Conservation (phyloP, 2,113 vertebrate genomes). For the Rhipidura dahli region DNA sequence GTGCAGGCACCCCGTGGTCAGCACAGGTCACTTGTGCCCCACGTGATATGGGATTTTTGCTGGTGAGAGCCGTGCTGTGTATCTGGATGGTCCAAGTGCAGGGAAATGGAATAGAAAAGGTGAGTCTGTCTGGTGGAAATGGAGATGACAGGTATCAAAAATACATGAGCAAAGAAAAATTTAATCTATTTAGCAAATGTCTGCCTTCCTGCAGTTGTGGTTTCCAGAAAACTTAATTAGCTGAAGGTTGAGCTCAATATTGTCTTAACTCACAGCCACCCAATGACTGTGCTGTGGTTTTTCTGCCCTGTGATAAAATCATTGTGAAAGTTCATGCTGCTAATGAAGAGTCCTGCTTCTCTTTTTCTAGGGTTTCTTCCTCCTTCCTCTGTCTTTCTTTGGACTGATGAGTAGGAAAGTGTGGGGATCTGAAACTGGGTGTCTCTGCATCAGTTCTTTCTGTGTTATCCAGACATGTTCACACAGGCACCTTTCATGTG, state of each 20-base stretch:
- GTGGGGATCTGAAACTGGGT: not conserved
- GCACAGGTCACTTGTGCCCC: not conserved
- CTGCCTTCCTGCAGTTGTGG: not conserved
- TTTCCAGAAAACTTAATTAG: constrained; percentile 30
- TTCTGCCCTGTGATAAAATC: not conserved
- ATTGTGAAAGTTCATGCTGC: not conserved
- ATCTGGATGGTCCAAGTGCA: not conserved
- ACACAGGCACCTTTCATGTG: not conserved
- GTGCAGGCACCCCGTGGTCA: accelerated
- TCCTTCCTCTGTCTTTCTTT: not conserved
- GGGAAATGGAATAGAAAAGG: not conserved
- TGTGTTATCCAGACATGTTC: not conserved
- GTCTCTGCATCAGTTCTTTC: not conserved
- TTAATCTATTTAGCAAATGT: not conserved
- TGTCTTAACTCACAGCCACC: not conserved
- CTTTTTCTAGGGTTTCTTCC: not conserved
- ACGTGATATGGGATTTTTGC: not conserved
- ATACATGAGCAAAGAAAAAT: not conserved
- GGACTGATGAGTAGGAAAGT: not conserved
- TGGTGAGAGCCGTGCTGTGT: not conserved
- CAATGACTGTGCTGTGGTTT: not conserved
- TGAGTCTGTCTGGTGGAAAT: not conserved
- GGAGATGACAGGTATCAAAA: not conserved
- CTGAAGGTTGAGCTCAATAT: not conserved
- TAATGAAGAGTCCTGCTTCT: not conserved